Conservation (phyloP, 2,888 invertebrate species). For the Tholera decimalis region DNA sequence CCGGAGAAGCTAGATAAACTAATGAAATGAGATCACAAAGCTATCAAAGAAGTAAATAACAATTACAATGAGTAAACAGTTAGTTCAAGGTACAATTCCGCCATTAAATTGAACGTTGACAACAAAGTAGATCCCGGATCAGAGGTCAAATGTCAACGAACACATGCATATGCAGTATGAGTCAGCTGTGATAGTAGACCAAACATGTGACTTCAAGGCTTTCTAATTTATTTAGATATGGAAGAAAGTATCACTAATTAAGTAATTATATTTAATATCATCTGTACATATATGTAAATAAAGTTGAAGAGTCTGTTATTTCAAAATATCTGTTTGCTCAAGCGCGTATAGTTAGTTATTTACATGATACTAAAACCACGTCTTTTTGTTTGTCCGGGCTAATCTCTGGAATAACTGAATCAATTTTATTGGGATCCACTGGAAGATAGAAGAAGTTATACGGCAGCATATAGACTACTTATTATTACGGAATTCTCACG, state of each 20-base stretch:
- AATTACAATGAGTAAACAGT: conserved; percentile 55
- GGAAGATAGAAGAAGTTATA: too few relatives aligned
- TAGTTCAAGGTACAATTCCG: conserved; percentile 56
- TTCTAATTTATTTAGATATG: conserved; percentile 6
- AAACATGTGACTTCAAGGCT: conserved; percentile 37
- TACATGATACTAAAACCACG: too few relatives aligned
- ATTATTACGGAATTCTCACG: too few relatives aligned
- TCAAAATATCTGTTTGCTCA: too few relatives aligned
- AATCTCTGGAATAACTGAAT: too few relatives aligned
- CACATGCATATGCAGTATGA: conserved; percentile 40
- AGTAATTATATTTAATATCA: too few relatives aligned
- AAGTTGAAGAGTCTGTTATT: too few relatives aligned
- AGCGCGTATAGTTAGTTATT: too few relatives aligned
- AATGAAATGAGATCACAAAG: conserved; percentile 30
- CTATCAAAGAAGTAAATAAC: conserved; percentile 49
- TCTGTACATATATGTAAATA: too few relatives aligned
- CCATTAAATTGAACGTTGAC: conserved; percentile 47
- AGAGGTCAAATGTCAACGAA: conserved; percentile 46
- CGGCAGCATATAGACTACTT: too few relatives aligned
- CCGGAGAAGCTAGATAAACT: conserved; percentile 28
- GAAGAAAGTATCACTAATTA: conserved; percentile 15
- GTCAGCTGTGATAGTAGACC: conserved; percentile 46
- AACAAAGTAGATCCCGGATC: conserved; percentile 67
- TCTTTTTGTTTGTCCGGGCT: too few relatives aligned
- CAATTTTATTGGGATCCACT: too few relatives aligned